Evolutionary conservation across 2,113 vertebrate genomes (phyloP), one percentile per base, ranked within the genome.

Genomic region (Balaeniceps rex): DNA sequence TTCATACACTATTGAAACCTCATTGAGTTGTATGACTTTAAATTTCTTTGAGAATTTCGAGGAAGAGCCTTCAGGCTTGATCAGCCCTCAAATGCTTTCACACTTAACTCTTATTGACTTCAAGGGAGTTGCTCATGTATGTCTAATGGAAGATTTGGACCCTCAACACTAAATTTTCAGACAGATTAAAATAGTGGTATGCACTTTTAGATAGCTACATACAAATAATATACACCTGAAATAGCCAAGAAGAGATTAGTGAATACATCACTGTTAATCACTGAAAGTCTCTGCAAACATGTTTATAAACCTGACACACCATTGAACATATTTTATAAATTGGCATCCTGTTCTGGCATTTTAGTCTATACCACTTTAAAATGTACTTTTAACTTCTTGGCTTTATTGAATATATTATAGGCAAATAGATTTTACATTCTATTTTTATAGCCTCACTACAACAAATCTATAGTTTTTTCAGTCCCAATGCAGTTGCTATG

Each of bases 1-100:
- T 75, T 71, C 26, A 61, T 47, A 47, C 0, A 6, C 2, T 54
- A 22, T 0, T 4, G 46, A 88, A 83, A 14, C 2, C 4, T 68
- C 23, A 75, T 6, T 46, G 46, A 66, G 23, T 54, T 78, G 22
- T 78, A 64, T 2, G 17, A 70, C 36, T 78, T 89, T 64, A 47
- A 52, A 55, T 87, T 83, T 93, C 18, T 61, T 44, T 19, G 36
- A 57, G 34, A 82, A 83, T 74, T 80, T 76, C 24, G 54, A 87
- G 28, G 42, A 84, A 71, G 5, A 57, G 5, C 14, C 6, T 64
- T 87, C 60, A 60, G 68, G 29, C 3, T 80, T 52, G 24, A 65
- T 65, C 44, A 75, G 46, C 4, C 28, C 14, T 60, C 21, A 79
- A 87, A 81, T 3, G 0, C 7, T 76, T 71, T 85, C 21, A 68